phyloP scores from a whole-genome alignment of 2,113 vertebrate species.

The Centrocercus urophasianus region DNA sequence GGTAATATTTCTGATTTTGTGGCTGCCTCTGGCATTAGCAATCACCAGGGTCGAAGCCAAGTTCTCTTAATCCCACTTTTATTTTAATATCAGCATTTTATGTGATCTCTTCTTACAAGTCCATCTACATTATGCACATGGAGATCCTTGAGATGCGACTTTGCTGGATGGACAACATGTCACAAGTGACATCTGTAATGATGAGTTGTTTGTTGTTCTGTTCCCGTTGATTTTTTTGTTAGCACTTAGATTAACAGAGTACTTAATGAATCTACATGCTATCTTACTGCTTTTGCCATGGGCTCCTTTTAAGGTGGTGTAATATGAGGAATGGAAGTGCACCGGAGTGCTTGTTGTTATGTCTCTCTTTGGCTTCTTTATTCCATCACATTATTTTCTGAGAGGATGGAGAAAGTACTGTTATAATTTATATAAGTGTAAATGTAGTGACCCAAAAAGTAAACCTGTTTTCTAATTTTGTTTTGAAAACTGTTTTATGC shows the following conservation, averaged over 20 bases:
- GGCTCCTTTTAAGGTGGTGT: not conserved
- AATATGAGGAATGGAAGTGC: not conserved
- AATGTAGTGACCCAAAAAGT: not conserved
- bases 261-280: not conserved
- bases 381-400: not conserved
- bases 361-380: not conserved
- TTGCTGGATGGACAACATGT: not conserved
- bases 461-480: not conserved
- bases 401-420: not conserved
- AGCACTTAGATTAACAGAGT: not conserved
- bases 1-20: not conserved
- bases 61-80: not conserved
- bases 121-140: not conserved
- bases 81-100: not conserved
- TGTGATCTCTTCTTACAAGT: not conserved
- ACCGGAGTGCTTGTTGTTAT: not conserved
- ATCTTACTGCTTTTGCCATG: not conserved
- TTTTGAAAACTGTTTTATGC: not conserved
- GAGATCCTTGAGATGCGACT: not conserved
- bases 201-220: not conserved
- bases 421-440: not conserved
- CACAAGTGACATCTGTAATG: rapidly evolving
- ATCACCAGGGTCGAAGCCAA: not conserved
- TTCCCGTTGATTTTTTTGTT: not conserved
- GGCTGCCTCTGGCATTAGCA: not conserved